These are phyloP conservation scores for Aporophyla nigra DNA, from an alignment of 2,888 invertebrate species.

Conservation along the genomic window DNA sequence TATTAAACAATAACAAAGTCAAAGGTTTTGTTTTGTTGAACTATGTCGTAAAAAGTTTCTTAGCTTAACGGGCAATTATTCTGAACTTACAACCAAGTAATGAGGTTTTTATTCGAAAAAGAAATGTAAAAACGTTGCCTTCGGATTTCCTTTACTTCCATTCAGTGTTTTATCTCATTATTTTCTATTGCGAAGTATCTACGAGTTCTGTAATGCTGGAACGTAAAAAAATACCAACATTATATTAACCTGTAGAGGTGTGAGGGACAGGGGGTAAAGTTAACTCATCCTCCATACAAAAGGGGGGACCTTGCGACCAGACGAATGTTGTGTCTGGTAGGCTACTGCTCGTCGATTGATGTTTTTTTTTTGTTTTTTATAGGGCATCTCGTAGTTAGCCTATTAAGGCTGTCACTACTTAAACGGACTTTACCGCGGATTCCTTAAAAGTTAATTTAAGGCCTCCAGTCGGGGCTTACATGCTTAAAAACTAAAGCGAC, in stretches of 20 bases:
- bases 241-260: neutral
- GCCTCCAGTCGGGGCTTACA: too few species aligned
- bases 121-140: slow-evolving; percentile 47
- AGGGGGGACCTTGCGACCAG: too few species aligned
- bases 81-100: slow-evolving; percentile 62
- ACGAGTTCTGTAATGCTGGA: neutral
- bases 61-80: slow-evolving; percentile 59
- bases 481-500: too few species aligned
- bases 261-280: too few species aligned
- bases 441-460: too few species aligned
- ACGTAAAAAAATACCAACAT: neutral
- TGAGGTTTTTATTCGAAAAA: slow-evolving; percentile 59
- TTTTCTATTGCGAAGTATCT: slow-evolving; percentile 17
- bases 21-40: slow-evolving; percentile 28
- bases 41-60: slow-evolving; percentile 42
- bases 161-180: slow-evolving; percentile 35
- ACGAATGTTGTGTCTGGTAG: too few species aligned
- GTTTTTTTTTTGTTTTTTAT: too few species aligned
- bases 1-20: slow-evolving; percentile 20
- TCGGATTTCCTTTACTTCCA: slow-evolving; percentile 40
- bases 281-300: too few species aligned
- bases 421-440: too few species aligned
- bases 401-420: too few species aligned
- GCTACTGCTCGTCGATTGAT: too few species aligned
- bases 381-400: too few species aligned